Conservation (phyloP, 1,140 invertebrate genomes). For the Leptonema lineaticorne region DNA sequence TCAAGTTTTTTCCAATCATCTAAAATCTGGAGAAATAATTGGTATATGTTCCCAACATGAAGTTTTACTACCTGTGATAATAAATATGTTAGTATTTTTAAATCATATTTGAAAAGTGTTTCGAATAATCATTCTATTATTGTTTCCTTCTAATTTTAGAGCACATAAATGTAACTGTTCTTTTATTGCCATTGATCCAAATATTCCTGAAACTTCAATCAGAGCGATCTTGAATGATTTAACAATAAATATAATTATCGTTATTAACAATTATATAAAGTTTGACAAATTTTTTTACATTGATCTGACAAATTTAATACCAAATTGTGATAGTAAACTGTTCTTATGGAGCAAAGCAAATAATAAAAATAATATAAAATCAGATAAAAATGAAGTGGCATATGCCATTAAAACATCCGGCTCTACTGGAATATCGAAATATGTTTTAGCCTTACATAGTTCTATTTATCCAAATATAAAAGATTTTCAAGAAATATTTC, state of each 20-base stretch:
- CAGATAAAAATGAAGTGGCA: constrained; percentile 50
- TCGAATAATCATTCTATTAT: constrained; percentile 21
- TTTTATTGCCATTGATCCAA: constrained; percentile 53
- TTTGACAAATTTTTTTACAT: constrained; percentile 41
- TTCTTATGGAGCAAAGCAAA: not conserved
- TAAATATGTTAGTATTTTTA: constrained; percentile 29
- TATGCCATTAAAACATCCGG: constrained; percentile 66
- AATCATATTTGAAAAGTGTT: not conserved
- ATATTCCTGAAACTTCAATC: constrained; percentile 39
- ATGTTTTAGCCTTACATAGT: constrained; percentile 61
- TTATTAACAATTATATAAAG: not conserved
- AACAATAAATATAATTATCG: constrained; percentile 24
- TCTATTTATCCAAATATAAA: constrained; percentile 66
- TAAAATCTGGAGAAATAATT: constrained; percentile 26
- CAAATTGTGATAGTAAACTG: not conserved
- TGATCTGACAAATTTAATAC: not conserved
- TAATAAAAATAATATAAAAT: not conserved
- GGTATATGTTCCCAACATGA: constrained; percentile 33
- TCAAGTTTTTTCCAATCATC: not conserved
- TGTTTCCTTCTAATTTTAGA: constrained; percentile 45
- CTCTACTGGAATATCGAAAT: constrained; percentile 64
- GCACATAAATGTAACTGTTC: constrained; percentile 50
- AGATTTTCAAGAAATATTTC: constrained; percentile 59
- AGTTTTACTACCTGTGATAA: constrained; percentile 25
- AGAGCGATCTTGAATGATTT: constrained; percentile 13